Evolutionary conservation across 1,140 invertebrate species (phyloP).

Genomic region (Drosophila parvula): DNA sequence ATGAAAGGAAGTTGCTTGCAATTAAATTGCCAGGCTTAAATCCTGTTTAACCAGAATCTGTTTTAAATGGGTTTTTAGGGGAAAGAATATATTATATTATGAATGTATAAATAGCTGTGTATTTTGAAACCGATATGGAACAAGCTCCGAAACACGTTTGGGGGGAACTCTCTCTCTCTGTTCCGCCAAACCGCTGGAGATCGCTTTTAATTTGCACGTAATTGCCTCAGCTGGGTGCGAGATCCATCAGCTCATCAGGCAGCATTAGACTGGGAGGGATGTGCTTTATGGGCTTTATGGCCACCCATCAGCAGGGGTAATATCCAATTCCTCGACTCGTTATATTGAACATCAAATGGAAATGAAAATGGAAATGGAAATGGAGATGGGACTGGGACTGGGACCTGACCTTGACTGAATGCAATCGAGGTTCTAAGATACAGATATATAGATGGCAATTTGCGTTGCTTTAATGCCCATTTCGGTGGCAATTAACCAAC

Average conservation of each 20-base stretch:
- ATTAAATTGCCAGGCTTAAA: background rate
- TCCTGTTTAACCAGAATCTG: slow-evolving; percentile 21
- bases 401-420: slow-evolving; percentile 8
- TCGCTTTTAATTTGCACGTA: slow-evolving; percentile 43
- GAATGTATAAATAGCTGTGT: slow-evolving; percentile 4
- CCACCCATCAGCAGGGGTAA: slow-evolving; percentile 59
- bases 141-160: slow-evolving; percentile 43
- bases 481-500: slow-evolving; percentile 67
- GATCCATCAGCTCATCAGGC: slow-evolving; percentile 24
- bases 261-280: slow-evolving; percentile 8
- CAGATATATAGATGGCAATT: slow-evolving; percentile 15
- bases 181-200: background rate
- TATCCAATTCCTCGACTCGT: slow-evolving; percentile 37
- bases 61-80: slow-evolving; percentile 8
- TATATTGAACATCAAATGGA: slow-evolving; percentile 33
- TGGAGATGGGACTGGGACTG: background rate
- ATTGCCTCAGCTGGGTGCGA: slow-evolving; percentile 17
- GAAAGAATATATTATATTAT: slow-evolving; percentile 8
- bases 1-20: slow-evolving; percentile 14
- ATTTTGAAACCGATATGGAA: slow-evolving; percentile 4
- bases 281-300: slow-evolving; percentile 64
- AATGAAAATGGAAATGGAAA: slow-evolving; percentile 16
- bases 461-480: slow-evolving; percentile 41
- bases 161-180: background rate
- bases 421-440: slow-evolving; percentile 20